A percentile compares a stretch with the other conserved stretches of the same genome.
phyloP scores from a whole-genome alignment of 2,113 vertebrate species.

The Trematocara nigrifrons region DNA sequence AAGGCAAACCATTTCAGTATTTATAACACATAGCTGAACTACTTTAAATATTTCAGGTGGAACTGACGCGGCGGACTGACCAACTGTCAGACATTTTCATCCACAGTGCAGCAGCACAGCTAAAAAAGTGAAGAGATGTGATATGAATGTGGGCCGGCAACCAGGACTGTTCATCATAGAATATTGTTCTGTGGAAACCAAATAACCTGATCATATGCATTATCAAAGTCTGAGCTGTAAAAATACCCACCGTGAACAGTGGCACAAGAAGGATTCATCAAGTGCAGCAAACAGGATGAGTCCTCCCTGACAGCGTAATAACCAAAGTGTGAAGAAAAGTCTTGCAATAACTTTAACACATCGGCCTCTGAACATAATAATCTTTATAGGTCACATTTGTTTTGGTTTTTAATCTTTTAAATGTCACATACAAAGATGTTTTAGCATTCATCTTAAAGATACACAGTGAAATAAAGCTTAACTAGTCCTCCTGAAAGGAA shows the following conservation, averaged over 20 bases:
- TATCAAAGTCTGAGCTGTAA: neutral
- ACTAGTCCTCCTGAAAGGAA: neutral
- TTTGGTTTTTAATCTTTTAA: constrained; percentile 22
- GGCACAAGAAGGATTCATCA: neutral
- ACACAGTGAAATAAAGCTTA: neutral
- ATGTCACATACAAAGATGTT: neutral
- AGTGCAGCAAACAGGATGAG: neutral
- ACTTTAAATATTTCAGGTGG: neutral
- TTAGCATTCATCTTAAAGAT: neutral
- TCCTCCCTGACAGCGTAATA: neutral
- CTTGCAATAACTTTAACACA: neutral
- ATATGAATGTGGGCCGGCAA: neutral
- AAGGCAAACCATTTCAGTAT: neutral
- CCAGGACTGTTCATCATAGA: neutral
- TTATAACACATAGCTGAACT: neutral
- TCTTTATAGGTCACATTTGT: constrained; percentile 5
- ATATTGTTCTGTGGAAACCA: neutral
- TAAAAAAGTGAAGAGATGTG: neutral
- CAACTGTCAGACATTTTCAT: neutral
- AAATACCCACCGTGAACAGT: neutral
- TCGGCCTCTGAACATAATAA: neutral
- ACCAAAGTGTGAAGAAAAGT: neutral
- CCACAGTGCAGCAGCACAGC: neutral
- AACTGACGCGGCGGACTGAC: neutral
- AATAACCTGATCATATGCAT: neutral